Percentiles rank a stretch among this genome's conserved stretches.
phyloP scores from a whole-genome alignment of 1,140 invertebrate genomes.

The Plutomurus gul region DNA sequence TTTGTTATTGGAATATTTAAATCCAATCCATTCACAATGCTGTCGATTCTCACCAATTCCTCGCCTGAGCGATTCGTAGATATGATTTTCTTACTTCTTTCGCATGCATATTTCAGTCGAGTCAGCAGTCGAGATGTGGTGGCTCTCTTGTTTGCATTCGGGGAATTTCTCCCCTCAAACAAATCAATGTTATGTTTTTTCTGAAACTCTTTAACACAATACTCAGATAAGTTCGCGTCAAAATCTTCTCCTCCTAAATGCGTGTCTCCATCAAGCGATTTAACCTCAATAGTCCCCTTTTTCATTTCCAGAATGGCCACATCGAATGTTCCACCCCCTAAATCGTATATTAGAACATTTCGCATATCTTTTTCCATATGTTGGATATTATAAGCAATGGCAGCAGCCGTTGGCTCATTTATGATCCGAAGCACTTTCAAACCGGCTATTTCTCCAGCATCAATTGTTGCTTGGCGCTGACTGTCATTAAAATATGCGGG shows the following conservation, averaged over 20 bases:
- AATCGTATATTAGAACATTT: conserved; percentile 62
- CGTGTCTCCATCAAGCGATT: conserved; percentile 87
- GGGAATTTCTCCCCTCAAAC: not conserved
- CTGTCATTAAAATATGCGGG: conserved; percentile 67
- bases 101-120: conserved; percentile 89
- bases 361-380: conserved; percentile 67
- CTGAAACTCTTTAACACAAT: conserved; percentile 96
- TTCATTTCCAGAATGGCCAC: conserved; percentile 87
- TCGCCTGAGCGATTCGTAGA: conserved; percentile 76
- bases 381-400: conserved; percentile 66
- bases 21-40: conserved; percentile 91
- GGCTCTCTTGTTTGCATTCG: conserved; percentile 76
- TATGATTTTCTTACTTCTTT: conserved; percentile 94
- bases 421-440: conserved; percentile 64
- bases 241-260: conserved; percentile 98
- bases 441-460: conserved; percentile 62
- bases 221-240: conserved; percentile 92
- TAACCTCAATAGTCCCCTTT: conserved; percentile 71
- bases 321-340: conserved; percentile 66
- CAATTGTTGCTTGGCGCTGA: conserved; percentile 64
- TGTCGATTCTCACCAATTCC: conserved; percentile 95
- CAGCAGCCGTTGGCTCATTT: conserved; percentile 66
- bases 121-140: conserved; percentile 64
- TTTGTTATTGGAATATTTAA: conserved; percentile 93
- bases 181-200: conserved; percentile 95